Evolutionary conservation across 92 coral and sea anemone species (phyloP).

Genomic region (Scolanthus callimorphus): DNA sequence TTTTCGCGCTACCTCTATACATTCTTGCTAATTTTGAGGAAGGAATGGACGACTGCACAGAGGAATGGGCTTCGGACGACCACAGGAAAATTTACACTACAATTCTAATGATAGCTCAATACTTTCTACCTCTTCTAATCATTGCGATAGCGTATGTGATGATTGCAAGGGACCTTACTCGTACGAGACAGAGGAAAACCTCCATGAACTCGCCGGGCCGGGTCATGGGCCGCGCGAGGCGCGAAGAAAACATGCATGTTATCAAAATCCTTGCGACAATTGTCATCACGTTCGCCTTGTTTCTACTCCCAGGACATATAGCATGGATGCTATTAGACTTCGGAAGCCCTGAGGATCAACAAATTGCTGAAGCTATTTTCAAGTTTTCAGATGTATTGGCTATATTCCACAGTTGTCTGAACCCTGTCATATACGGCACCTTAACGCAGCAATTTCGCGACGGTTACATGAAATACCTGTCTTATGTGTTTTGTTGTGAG

Average conservation of each 20-base stretch:
- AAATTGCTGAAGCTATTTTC: conserved; percentile 38
- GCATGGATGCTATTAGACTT: conserved; percentile 80
- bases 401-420: conserved; percentile 59
- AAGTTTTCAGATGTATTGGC: conserved; percentile 56
- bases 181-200: conserved; percentile 35
- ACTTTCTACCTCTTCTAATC: conserved; percentile 54
- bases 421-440: conserved; percentile 75
- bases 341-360: conserved; percentile 44
- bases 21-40: conserved; percentile 31
- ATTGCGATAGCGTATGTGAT: conserved; percentile 64
- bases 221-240: conserved; percentile 34
- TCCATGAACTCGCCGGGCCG: conserved; percentile 24
- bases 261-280: conserved; percentile 68
- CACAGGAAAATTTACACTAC: conserved; percentile 53
- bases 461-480: conserved; percentile 49
- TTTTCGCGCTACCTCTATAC: conserved; percentile 32
- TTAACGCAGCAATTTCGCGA: conserved; percentile 71
- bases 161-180: conserved; percentile 57
- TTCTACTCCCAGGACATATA: conserved; percentile 67
- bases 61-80: conserved; percentile 43
- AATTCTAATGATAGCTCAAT: conserved; percentile 54
- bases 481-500: conserved; percentile 29
- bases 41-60: conserved; percentile 32
- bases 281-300: conserved; percentile 55
- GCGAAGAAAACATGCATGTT: conserved; percentile 60